A percentile compares a stretch with the other conserved stretches of the same genome.
These are phyloP conservation scores for Leptinotarsa peninsularis DNA, from an alignment of 2,888 invertebrate genomes.

Conservation along the genomic window DNA sequence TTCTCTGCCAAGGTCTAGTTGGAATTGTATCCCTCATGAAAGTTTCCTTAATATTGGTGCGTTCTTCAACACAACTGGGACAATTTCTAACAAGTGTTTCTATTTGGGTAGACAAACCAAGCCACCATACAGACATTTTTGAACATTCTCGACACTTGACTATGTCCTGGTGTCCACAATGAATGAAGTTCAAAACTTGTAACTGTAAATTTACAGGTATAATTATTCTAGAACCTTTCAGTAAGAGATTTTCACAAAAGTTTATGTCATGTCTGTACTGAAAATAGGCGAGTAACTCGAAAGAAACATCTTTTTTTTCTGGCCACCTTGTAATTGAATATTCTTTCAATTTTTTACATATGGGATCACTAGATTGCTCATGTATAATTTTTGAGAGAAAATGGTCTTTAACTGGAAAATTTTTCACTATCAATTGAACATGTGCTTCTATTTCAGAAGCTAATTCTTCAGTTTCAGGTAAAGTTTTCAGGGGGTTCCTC, in stretches of 20 bases:
- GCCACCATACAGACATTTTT: background rate
- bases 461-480: background rate
- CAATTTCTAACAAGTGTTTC: conserved; percentile 8
- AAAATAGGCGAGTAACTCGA: background rate
- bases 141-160: background rate
- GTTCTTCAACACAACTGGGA: conserved; percentile 41
- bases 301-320: conserved; percentile 4
- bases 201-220: no score
- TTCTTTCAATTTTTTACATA: background rate
- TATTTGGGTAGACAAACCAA: conserved; percentile 13
- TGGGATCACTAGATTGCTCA: conserved; percentile 12
- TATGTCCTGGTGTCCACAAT: no score
- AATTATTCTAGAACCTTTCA: background rate
- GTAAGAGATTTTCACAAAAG: background rate
- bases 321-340: background rate
- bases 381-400: conserved; percentile 18
- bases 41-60: conserved; percentile 41
- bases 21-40: conserved; percentile 29
- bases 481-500: conserved; percentile 2
- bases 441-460: no score
- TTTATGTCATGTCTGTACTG: background rate
- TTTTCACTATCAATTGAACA: no score
- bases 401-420: background rate
- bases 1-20: conserved; percentile 44
- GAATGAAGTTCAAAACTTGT: background rate